These are phyloP conservation scores for Ceratosolen fusciceps DNA, from an alignment of 1,140 invertebrate genomes.

Conservation along the genomic window DNA sequence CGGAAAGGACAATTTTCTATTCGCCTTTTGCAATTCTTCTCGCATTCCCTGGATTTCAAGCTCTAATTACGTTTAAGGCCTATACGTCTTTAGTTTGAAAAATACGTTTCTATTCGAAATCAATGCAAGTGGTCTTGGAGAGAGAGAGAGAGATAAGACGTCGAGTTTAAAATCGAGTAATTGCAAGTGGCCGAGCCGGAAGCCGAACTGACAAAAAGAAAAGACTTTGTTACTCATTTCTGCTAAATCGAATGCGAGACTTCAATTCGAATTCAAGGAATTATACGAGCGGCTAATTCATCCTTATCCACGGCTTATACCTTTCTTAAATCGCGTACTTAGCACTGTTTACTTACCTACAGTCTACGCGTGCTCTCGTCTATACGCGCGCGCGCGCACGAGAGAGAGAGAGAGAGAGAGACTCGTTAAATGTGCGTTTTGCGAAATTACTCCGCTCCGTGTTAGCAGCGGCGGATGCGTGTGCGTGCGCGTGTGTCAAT, in stretches of 20 bases:
- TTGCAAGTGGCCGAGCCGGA: neutral
- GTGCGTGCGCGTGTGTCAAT: neutral
- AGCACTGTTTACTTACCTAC: neutral
- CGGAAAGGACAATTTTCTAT: neutral
- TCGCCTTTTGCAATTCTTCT: neutral
- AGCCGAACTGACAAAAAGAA: neutral
- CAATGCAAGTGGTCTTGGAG: neutral
- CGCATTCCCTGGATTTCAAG: neutral
- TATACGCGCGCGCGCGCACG: neutral
- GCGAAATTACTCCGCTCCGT: neutral
- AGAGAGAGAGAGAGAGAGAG: too few relatives aligned
- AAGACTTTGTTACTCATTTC: neutral
- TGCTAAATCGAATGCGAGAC: neutral
- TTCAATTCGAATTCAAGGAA: neutral
- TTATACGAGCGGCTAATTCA: neutral
- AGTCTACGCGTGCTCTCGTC: neutral
- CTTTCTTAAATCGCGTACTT: neutral
- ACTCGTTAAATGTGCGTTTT: constrained; percentile 26
- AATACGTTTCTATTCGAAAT: neutral
- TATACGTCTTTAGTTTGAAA: neutral
- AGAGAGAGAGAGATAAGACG: neutral
- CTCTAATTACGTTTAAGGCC: neutral
- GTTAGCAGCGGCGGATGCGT: neutral
- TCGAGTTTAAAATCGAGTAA: neutral
- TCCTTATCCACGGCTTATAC: neutral